A percentile compares a stretch with the other conserved stretches of the same genome.
phyloP scores from a whole-genome alignment of 2,113 vertebrate genomes.

The Heloderma charlesbogerti region DNA sequence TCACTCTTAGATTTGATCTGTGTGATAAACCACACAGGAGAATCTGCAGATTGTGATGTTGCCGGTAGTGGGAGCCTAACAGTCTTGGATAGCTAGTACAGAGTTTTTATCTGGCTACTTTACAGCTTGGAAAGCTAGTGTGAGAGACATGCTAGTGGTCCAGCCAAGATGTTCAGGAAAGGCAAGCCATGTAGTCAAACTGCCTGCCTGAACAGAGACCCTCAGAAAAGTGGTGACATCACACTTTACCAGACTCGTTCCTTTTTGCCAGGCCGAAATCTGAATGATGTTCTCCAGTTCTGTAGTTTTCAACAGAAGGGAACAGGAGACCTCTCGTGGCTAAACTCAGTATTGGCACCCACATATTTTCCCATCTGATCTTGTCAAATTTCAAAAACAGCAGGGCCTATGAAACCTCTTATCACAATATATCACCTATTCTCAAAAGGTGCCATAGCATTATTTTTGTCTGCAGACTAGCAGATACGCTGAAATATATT shows the following conservation, averaged over 20 bases:
- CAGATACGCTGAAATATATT: not conserved
- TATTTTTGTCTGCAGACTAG: constrained; percentile 1
- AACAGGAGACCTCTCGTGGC: constrained; percentile 70
- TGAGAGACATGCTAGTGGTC: not conserved
- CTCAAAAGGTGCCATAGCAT: not conserved
- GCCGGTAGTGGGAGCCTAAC: not conserved
- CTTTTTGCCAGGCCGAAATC: not conserved
- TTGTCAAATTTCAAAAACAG: not conserved
- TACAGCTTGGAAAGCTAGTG: not conserved
- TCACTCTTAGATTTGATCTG: not conserved
- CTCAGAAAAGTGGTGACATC: not conserved
- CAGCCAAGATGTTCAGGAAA: not conserved
- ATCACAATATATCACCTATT: not conserved
- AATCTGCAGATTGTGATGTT: not conserved
- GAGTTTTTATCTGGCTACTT: not conserved
- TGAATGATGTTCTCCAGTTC: not conserved
- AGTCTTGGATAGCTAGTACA: not conserved
- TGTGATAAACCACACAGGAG: not conserved
- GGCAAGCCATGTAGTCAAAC: not conserved
- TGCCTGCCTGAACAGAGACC: not conserved
- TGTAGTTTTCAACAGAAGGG: constrained; percentile 24
- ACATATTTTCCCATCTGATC: not conserved
- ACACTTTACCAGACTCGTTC: not conserved
- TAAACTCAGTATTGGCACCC: constrained; percentile 42
- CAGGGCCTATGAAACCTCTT: not conserved